These are phyloP conservation scores for Xyrauchen texanus DNA, from an alignment of 2,113 vertebrate species.

Conservation along the genomic window DNA sequence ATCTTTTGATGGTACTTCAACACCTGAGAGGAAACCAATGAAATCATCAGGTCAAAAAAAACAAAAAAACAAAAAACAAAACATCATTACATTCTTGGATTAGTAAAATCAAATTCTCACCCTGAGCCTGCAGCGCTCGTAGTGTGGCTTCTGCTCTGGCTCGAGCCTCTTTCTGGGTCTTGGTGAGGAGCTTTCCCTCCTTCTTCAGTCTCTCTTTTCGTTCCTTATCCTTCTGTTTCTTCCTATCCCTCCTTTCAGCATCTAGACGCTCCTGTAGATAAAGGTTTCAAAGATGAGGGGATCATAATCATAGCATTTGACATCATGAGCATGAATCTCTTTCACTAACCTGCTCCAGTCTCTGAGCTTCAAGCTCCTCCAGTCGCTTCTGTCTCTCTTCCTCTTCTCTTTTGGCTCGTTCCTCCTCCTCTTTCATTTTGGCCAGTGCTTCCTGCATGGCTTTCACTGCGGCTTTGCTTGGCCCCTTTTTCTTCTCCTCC, in stretches of 20 bases:
- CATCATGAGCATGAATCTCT: neutral
- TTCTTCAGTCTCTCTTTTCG: conserved; percentile 96
- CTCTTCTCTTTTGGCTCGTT: conserved; percentile 86
- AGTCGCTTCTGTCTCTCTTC: conserved; percentile 83
- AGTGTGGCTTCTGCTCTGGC: conserved; percentile 90
- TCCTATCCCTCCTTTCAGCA: conserved; percentile 92
- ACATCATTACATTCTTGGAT: neutral
- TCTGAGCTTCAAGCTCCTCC: conserved; percentile 89
- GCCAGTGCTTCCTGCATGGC: conserved; percentile 97
- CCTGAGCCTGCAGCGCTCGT: conserved; percentile 91
- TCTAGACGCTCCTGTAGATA: conserved; percentile 87
- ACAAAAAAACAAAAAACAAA: neutral
- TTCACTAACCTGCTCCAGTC: conserved; percentile 85
- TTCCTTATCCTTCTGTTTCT: conserved; percentile 97
- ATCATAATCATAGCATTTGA: neutral
- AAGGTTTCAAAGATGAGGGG: neutral
- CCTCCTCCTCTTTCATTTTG: conserved; percentile 95
- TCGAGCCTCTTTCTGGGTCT: conserved; percentile 87
- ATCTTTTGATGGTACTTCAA: conserved; percentile 98
- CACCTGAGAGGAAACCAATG: conserved; percentile 70
- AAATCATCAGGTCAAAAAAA: neutral
- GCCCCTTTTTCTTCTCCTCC: conserved; percentile 95
- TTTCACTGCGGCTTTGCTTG: conserved; percentile 93
- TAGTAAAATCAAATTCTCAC: conserved; percentile 66
- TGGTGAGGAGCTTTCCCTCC: conserved; percentile 94